These are phyloP conservation scores for Pyrochroa serraticornis DNA, from an alignment of 2,888 invertebrate species.

Conservation along the genomic window DNA sequence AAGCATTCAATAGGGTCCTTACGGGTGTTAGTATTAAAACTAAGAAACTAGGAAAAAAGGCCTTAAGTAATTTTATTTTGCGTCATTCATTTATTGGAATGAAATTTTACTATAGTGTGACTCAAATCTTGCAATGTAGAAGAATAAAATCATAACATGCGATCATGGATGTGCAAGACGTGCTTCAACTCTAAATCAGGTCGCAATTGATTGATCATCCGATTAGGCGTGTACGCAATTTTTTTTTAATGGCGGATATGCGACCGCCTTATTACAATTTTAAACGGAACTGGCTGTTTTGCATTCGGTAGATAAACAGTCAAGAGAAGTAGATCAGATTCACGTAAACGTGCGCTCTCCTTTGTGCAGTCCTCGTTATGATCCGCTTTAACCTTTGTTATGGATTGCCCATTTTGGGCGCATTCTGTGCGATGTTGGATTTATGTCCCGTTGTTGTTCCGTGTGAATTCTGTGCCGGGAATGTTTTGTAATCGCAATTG, in stretches of 20 bases:
- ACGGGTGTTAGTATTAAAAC: too few species aligned
- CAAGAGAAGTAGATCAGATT: conserved; percentile 42
- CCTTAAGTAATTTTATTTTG: too few species aligned
- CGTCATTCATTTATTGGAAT: too few species aligned
- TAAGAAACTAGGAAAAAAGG: too few species aligned
- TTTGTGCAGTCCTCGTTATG: conserved; percentile 30
- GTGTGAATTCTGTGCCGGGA: conserved; percentile 34
- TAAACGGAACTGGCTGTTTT: conserved; percentile 12
- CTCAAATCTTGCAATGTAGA: too few species aligned
- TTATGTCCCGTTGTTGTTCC: conserved; percentile 13
- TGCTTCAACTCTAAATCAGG: too few species aligned
- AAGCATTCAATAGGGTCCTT: too few species aligned
- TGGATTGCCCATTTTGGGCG: conserved; percentile 42
- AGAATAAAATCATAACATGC: too few species aligned
- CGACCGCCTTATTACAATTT: conserved; percentile 8
- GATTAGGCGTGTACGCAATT: too few species aligned
- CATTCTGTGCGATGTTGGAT: conserved; percentile 16
- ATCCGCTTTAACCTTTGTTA: conserved; percentile 40
- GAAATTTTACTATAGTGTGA: too few species aligned
- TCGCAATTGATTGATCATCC: too few species aligned
- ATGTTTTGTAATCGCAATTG: conserved; percentile 28
- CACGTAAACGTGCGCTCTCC: conserved; percentile 40
- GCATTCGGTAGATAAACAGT: conserved; percentile 17
- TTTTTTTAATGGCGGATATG: not conserved
- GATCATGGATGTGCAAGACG: too few species aligned